These are phyloP conservation scores for Syngnathus typhle DNA, from an alignment of 2,113 vertebrate species.

Conservation along the genomic window DNA sequence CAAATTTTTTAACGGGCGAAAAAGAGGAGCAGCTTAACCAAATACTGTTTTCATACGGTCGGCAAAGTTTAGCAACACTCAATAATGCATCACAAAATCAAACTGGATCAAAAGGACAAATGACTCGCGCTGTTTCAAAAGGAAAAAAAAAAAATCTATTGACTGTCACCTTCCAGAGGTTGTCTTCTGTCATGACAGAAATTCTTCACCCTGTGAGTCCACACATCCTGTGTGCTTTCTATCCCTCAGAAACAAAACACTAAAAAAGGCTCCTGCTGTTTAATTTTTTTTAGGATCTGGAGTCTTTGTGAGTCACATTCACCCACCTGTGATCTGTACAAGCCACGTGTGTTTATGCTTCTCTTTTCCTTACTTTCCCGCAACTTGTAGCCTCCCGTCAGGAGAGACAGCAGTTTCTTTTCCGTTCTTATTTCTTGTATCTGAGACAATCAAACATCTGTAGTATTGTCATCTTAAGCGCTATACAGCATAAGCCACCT, in stretches of 20 bases:
- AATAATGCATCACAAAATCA: conserved; percentile 32
- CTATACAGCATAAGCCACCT: conserved; percentile 32
- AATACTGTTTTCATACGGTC: conserved; percentile 63
- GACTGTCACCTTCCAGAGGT: conserved; percentile 44
- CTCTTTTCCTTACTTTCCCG: conserved; percentile 39
- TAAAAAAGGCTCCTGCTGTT: conserved; percentile 57
- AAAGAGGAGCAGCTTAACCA: conserved; percentile 57
- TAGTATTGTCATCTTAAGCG: conserved; percentile 51
- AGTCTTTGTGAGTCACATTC: conserved; percentile 28
- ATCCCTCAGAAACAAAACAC: conserved; percentile 52
- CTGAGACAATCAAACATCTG: conserved; percentile 66
- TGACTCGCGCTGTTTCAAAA: conserved; percentile 35
- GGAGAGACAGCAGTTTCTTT: conserved; percentile 43
- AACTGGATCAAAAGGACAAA: conserved; percentile 42
- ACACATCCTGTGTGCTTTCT: conserved; percentile 30
- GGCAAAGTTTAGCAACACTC: conserved; percentile 54
- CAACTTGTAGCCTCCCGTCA: conserved; percentile 53
- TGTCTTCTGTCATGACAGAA: conserved; percentile 51
- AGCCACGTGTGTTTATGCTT: conserved; percentile 44
- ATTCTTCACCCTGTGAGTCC: conserved; percentile 50
- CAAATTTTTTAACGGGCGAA: conserved; percentile 28
- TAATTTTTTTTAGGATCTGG: conserved; percentile 29
- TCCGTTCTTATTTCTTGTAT: conserved; percentile 54
- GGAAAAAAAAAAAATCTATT: conserved; percentile 5
- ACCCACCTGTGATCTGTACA: conserved; percentile 32